These are phyloP conservation scores for Neoarius graeffei DNA, from an alignment of 2,113 vertebrate genomes.

Conservation along the genomic window DNA sequence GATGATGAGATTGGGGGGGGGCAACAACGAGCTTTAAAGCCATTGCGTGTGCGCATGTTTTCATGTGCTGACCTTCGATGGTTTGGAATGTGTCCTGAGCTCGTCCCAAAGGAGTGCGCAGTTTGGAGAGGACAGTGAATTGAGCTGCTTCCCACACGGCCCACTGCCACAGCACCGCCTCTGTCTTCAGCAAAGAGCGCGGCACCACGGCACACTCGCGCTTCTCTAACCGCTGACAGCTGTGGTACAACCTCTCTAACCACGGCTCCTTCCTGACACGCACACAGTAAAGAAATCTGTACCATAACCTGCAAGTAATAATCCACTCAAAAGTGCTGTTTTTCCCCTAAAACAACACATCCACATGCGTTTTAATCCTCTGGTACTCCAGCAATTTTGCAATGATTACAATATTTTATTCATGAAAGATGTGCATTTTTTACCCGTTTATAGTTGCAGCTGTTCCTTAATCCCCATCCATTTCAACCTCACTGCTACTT, in stretches of 20 bases:
- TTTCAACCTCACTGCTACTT: no score
- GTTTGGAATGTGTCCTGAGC: conserved; percentile 99
- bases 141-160: conserved; percentile 98
- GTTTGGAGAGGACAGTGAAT: conserved; percentile 95
- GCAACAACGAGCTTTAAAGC: background rate
- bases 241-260: conserved; percentile 94
- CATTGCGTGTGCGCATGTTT: background rate
- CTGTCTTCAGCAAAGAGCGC: conserved; percentile 85
- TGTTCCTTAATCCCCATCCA: no score
- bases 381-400: no score
- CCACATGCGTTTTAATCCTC: no score
- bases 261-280: conserved; percentile 91
- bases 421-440: no score
- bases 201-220: conserved; percentile 82
- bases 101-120: conserved; percentile 91
- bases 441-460: no score
- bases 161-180: conserved; percentile 98
- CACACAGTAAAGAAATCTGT: conserved; percentile 22
- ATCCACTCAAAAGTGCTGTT: no score
- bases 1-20: no score
- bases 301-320: background rate
- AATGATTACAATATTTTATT: no score
- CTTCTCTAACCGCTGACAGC: conserved; percentile 94
- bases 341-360: no score
- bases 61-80: conserved; percentile 84